Evolutionary conservation across 2,888 invertebrate species (phyloP), one percentile per base, ranked within the genome.

Genomic region (Callyntrura sp.): DNA sequence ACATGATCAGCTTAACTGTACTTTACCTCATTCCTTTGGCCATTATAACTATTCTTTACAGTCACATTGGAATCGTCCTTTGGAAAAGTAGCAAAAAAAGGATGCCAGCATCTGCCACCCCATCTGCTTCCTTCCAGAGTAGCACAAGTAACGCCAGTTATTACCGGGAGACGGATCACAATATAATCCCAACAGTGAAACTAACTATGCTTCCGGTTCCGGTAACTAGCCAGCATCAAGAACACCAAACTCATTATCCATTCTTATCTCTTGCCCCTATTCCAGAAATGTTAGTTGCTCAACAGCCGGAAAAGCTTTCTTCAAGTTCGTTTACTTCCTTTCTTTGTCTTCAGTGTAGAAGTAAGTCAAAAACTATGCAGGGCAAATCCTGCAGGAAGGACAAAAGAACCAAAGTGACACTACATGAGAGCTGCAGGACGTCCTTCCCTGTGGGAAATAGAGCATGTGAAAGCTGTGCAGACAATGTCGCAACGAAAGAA

Each of bases 11-110:
- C 95, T 97, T 98, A 94, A 96, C 97, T 6, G 95, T 98, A 9
- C 96, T 98, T 91, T 98, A 98, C 94, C 95, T 97, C 62, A 95
- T 97, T 57, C 98, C 98, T 0, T 95, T 98, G 81, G 95, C 96
- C 79, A 96, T 98, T 35, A 98, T 98, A 96, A 94, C 94, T 0
- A 95, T 97, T 60, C 95, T 98, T 51, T 98, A 98, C 94, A 97
- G 97, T 51, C 96, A 97, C 93, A 98, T 98, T 86, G 98, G 98
- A 2, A 96, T 97, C 28, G 97, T 97, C 0, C 95, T 98, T 57
- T 98, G 98, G 98, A 94, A 96, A 96, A 95, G 94, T 86, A 94
- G 94, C 43, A 90, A 78, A 17, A 90, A 83, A 11, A 85, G 88
- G 35, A 93, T 92, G 91, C 91, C 92, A 0, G 76, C 85, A 6